phyloP scores from a whole-genome alignment of 2,113 vertebrate species.

The Tragulus kanchil region DNA sequence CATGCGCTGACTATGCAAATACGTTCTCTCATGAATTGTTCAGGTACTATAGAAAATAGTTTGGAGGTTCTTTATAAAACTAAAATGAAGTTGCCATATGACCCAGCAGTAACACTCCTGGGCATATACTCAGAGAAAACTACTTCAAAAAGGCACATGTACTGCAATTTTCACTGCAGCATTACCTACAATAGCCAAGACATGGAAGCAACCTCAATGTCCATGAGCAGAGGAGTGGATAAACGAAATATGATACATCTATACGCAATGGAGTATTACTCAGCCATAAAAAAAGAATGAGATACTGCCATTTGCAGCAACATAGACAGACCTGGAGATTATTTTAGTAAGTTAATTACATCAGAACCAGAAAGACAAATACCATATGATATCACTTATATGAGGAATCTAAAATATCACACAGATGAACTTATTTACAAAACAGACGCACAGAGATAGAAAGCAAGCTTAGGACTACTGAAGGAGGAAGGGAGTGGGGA shows the following conservation, averaged over 20 bases:
- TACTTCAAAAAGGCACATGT: fast-evolving
- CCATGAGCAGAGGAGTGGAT: not conserved
- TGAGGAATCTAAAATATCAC: not conserved
- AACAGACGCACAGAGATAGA: not conserved
- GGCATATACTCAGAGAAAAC: not conserved
- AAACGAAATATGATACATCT: fast-evolving
- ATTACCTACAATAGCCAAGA: not conserved
- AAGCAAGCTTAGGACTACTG: not conserved
- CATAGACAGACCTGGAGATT: fast-evolving
- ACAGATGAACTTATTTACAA: not conserved
- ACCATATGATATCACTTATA: not conserved
- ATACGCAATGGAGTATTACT: not conserved
- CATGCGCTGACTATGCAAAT: not conserved
- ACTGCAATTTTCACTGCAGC: not conserved
- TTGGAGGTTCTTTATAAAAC: not conserved
- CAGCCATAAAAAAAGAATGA: not conserved
- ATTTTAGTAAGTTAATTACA: not conserved
- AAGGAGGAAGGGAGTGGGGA: not conserved
- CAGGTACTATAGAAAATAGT: not conserved
- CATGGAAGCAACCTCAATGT: not conserved
- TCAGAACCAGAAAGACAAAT: not conserved
- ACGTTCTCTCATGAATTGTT: not conserved
- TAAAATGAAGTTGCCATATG: not conserved
- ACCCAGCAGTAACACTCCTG: not conserved
- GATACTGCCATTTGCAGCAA: not conserved